Conservation (phyloP, 2,113 vertebrate genomes). For the Prolemur simus region DNA sequence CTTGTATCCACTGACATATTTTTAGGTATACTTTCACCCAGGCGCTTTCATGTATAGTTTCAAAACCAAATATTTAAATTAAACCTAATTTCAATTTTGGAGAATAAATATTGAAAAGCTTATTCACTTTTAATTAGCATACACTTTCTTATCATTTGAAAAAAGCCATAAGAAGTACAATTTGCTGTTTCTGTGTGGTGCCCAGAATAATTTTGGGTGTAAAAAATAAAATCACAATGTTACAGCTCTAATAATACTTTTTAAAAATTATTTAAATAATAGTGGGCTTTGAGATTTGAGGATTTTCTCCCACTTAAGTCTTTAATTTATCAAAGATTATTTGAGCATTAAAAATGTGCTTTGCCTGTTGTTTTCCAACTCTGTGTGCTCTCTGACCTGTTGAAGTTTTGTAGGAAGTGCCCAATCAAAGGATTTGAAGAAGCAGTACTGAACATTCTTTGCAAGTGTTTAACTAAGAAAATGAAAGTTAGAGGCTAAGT, state of each 20-base stretch:
- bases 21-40: conserved; percentile 59
- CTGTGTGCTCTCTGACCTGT: conserved; percentile 66
- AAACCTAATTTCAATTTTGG: conserved; percentile 32
- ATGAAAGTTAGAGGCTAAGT: conserved; percentile 39
- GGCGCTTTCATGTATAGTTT: conserved; percentile 47
- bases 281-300: conserved; percentile 38
- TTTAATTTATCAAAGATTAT: conserved; percentile 64
- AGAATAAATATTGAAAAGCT: conserved; percentile 17
- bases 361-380: conserved; percentile 56
- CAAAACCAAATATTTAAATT: conserved; percentile 44
- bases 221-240: conserved; percentile 12
- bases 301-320: conserved; percentile 7
- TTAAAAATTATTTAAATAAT: conserved; percentile 38
- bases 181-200: background rate
- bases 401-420: conserved; percentile 66
- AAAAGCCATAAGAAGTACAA: background rate
- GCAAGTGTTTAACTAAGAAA: conserved; percentile 56
- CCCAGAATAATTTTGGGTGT: background rate
- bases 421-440: conserved; percentile 59
- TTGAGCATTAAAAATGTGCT: conserved; percentile 68
- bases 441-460: conserved; percentile 35
- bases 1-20: conserved; percentile 68
- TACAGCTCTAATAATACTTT: conserved; percentile 13
- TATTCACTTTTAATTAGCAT: conserved; percentile 39
- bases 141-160: conserved; percentile 50